A percentile compares a stretch with the other conserved stretches of the same genome.
phyloP scores from a whole-genome alignment of 2,113 vertebrate genomes.

The Hyperopisus bebe region DNA sequence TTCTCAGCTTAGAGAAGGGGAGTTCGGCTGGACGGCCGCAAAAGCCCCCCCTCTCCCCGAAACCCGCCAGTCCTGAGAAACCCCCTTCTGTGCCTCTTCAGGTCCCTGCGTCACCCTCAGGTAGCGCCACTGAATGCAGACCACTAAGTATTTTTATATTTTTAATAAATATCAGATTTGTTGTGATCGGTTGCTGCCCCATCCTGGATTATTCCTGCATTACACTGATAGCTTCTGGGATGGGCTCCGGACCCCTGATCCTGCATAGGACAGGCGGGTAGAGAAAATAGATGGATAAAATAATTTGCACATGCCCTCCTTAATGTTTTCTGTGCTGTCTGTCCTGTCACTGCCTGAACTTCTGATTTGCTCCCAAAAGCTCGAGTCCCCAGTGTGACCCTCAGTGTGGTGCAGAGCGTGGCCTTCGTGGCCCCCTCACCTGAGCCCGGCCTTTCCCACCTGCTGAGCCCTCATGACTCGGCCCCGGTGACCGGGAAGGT shows the following conservation, averaged over 20 bases:
- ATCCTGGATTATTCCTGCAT: not conserved
- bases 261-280: not conserved
- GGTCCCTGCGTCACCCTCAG: constrained; percentile 27
- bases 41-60: constrained; percentile 41
- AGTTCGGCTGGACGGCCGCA: constrained; percentile 39
- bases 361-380: not conserved
- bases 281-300: not conserved
- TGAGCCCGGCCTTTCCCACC: not conserved
- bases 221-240: not conserved
- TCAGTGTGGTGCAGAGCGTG: constrained; percentile 38
- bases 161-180: not conserved
- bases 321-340: not conserved
- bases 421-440: constrained; percentile 34
- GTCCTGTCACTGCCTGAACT: not conserved
- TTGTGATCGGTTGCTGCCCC: not conserved
- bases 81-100: constrained; percentile 21
- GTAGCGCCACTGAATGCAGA: not conserved
- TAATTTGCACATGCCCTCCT: not conserved
- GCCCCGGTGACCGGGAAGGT: constrained; percentile 35
- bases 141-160: not conserved
- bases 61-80: constrained; percentile 46
- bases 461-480: constrained; percentile 36
- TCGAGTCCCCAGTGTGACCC: constrained; percentile 29
- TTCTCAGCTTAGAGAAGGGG: constrained; percentile 54
- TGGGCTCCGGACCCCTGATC: not conserved